Evolutionary conservation across 1,140 invertebrate genomes (phyloP).

Genomic region (Yoshiicerus persimilis): DNA sequence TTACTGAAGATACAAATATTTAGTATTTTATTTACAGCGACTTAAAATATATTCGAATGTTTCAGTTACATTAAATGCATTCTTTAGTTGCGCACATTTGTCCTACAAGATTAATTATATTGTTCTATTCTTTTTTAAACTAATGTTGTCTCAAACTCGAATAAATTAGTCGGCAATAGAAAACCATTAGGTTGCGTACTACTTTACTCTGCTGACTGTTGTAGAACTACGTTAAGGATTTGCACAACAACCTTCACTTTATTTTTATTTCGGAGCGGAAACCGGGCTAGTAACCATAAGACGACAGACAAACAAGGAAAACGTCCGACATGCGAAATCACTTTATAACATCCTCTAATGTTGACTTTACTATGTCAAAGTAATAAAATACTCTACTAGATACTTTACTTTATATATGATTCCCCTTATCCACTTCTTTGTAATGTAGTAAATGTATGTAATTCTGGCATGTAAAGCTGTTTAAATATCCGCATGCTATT

Average conservation of each 20-base stretch:
- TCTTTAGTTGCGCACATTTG: background rate
- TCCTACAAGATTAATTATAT: background rate
- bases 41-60: background rate
- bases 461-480: no score
- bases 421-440: no score
- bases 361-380: no score
- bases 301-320: no score
- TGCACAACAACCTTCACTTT: background rate
- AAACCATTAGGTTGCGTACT: background rate
- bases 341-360: no score
- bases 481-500: no score
- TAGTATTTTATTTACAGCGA: background rate
- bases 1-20: background rate
- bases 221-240: background rate
- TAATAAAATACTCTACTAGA: no score
- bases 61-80: background rate
- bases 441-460: no score
- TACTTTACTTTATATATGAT: no score
- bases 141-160: background rate
- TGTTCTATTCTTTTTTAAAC: background rate
- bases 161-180: background rate
- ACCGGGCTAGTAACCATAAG: background rate
- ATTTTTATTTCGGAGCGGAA: slow-evolving; percentile 5
- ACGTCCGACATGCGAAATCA: no score
- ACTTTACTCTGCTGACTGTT: no score